A percentile compares a stretch with the other conserved stretches of the same genome.
Evolutionary conservation across 2,888 invertebrate species (phyloP).

Genomic region (Nomada hirtipes): DNA sequence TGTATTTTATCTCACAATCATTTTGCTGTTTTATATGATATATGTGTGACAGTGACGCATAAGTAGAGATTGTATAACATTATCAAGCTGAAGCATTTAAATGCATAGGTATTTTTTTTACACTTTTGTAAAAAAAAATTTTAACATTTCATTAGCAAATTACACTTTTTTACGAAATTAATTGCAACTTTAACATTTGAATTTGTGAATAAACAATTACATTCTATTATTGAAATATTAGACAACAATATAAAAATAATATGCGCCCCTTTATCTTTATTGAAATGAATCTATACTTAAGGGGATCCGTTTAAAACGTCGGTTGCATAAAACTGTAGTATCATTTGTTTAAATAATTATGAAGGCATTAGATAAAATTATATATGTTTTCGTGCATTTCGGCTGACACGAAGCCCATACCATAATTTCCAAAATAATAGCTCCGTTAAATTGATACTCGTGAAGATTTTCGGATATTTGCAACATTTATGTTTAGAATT

Average conservation of each 20-base stretch:
- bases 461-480: conserved; percentile 51
- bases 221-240: conserved; percentile 45
- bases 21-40: conserved; percentile 21
- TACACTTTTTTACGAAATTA: conserved; percentile 41
- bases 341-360: conserved; percentile 23
- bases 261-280: conserved; percentile 18
- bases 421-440: conserved; percentile 65
- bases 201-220: conserved; percentile 39
- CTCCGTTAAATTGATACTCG: conserved; percentile 55
- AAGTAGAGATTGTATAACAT: conserved; percentile 13
- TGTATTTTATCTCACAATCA: conserved; percentile 7
- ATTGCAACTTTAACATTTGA: conserved; percentile 54
- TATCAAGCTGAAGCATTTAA: conserved; percentile 36
- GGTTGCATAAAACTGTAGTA: conserved; percentile 20
- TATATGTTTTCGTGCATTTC: conserved; percentile 66
- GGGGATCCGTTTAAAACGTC: conserved; percentile 21
- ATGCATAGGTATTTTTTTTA: conserved; percentile 55
- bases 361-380: conserved; percentile 42
- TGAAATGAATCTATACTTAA: conserved; percentile 23
- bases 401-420: conserved; percentile 58
- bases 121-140: conserved; percentile 37
- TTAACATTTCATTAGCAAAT: conserved; percentile 37
- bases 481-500: conserved; percentile 53
- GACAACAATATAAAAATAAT: conserved; percentile 32
- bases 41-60: conserved; percentile 12